Conservation (phyloP, 2,797 vertebrate genomes). For the Pangasius sanitwongsei region DNA sequence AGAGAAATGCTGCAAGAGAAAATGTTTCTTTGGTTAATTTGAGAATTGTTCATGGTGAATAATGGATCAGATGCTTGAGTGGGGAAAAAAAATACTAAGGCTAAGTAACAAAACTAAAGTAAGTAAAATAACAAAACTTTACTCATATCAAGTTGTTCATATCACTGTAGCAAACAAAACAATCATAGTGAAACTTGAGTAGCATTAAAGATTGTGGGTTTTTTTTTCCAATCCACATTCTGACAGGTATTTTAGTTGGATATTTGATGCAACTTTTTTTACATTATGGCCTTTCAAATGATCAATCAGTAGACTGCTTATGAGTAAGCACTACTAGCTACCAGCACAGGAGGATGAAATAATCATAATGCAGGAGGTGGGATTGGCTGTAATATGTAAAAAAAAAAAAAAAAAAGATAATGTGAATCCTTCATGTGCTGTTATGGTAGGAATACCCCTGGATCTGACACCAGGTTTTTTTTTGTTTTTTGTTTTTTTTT, state of each 20-base stretch:
- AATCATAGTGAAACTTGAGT: background rate
- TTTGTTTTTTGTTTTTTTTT: too few relatives aligned
- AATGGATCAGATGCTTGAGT: background rate
- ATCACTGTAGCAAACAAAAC: background rate
- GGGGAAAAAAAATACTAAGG: background rate
- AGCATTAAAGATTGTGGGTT: background rate
- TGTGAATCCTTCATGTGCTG: too few relatives aligned
- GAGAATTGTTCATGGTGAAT: background rate
- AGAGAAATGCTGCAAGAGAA: background rate
- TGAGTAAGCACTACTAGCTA: background rate
- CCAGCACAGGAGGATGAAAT: background rate
- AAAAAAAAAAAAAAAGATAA: too few relatives aligned
- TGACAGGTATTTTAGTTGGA: background rate
- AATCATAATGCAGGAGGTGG: background rate
- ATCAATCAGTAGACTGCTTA: background rate
- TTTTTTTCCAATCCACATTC: background rate
- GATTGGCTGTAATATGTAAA: too few relatives aligned
- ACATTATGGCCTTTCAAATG: background rate
- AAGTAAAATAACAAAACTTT: background rate
- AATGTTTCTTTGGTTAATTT: background rate
- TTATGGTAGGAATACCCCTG: too few relatives aligned
- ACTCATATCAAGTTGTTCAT: too few relatives aligned
- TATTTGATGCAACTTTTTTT: background rate
- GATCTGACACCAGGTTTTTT: too few relatives aligned
- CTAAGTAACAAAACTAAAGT: background rate